Percentiles rank a stretch among this genome's conserved stretches.
Evolutionary conservation across 2,113 vertebrate genomes (phyloP).

Genomic region (Piprites chloris): DNA sequence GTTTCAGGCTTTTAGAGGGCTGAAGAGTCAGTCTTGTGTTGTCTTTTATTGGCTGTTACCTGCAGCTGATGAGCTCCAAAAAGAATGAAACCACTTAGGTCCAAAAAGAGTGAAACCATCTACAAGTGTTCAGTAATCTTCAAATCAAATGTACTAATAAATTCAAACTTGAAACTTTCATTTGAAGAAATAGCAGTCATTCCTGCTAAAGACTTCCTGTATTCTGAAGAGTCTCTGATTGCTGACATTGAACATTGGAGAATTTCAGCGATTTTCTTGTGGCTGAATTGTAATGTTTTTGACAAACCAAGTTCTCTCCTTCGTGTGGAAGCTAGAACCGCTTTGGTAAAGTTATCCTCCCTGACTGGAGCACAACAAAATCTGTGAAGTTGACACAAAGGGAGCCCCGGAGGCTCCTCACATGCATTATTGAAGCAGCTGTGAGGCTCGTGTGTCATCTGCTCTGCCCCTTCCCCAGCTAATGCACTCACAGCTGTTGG

Average conservation of each 20-base stretch:
- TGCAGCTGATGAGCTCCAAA: neutral
- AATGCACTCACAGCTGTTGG: neutral
- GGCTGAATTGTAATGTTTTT: neutral
- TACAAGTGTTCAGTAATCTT: neutral
- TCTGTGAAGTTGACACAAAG: neutral
- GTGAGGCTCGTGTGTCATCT: neutral
- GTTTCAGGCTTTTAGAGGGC: neutral
- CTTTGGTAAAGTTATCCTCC: neutral
- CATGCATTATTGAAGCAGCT: neutral
- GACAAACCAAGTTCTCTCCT: neutral
- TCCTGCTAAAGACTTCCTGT: neutral
- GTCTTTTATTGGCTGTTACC: neutral
- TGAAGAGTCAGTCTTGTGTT: neutral
- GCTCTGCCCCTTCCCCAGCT: neutral
- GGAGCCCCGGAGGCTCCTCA: neutral
- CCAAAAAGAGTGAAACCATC: neutral
- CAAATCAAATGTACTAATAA: neutral
- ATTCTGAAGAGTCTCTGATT: neutral
- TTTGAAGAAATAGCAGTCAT: neutral
- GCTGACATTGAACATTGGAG: neutral
- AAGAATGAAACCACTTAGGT: neutral
- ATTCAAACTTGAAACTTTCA: neutral
- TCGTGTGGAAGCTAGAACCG: neutral
- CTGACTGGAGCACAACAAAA: neutral
- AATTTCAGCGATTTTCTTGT: neutral